A percentile compares a stretch with the other conserved stretches of the same genome.
Evolutionary conservation across 2,797 vertebrate species (phyloP).

Genomic region (Chaenodraco wilsoni): DNA sequence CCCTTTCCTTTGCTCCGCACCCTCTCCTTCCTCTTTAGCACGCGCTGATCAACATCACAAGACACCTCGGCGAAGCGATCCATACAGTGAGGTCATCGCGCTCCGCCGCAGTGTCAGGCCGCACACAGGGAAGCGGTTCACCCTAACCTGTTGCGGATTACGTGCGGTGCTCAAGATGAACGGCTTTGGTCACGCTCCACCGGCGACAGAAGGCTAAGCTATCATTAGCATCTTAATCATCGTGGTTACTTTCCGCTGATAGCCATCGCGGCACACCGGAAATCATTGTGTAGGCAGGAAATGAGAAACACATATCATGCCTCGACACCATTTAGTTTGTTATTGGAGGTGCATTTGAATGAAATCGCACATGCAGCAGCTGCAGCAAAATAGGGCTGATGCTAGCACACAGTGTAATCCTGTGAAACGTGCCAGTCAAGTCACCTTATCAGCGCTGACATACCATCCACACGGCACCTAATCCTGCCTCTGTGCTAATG

Average conservation of each 20-base stretch:
- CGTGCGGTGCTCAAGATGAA: conserved; percentile 39
- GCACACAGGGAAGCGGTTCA: conserved; percentile 37
- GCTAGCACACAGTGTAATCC: conserved; percentile 53
- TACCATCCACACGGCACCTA: conserved; percentile 60
- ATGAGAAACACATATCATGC: conserved; percentile 37
- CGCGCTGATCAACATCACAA: conserved; percentile 31
- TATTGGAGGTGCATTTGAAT: conserved; percentile 11
- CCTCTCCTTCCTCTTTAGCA: conserved; percentile 11
- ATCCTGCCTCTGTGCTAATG: conserved; percentile 69
- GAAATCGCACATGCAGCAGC: conserved; percentile 15
- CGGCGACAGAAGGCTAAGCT: conserved; percentile 51
- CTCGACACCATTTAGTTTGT: conserved; percentile 8
- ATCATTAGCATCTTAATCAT: conserved; percentile 68
- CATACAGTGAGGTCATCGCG: conserved; percentile 41
- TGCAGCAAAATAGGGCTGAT: conserved; percentile 27
- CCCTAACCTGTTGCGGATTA: conserved; percentile 57
- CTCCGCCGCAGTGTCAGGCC: conserved; percentile 11
- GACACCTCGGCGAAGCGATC: conserved; percentile 7
- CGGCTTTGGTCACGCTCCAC: conserved; percentile 29
- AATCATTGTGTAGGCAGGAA: conserved; percentile 33
- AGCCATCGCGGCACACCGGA: conserved; percentile 14
- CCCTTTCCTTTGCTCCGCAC: conserved; percentile 36
- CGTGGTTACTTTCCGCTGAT: conserved; percentile 52
- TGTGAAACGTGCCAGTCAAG: conserved; percentile 56
- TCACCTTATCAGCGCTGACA: conserved; percentile 66